Percentiles rank a stretch among this genome's conserved stretches.
These are phyloP conservation scores for Myopa tessellatipennis DNA, from an alignment of 2,888 invertebrate species.

Conservation along the genomic window DNA sequence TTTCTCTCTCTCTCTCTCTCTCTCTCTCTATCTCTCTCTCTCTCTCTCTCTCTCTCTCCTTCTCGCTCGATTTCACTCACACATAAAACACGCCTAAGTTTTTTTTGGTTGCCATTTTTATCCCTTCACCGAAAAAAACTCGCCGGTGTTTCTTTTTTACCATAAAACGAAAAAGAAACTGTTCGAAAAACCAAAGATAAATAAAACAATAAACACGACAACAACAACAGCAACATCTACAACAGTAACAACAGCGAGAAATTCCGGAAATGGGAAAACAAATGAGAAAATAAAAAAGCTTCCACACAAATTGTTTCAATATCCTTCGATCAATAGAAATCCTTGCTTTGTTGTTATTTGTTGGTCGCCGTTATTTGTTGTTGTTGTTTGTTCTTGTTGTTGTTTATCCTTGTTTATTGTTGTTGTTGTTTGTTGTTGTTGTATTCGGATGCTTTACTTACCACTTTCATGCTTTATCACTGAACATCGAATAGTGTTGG, in stretches of 20 bases:
- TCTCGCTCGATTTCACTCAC: neutral
- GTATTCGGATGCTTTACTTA: too few relatives aligned
- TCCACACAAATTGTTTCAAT: conserved; percentile 6
- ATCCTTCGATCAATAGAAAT: conserved; percentile 1
- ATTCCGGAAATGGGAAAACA: neutral
- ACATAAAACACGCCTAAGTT: neutral
- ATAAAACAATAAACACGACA: neutral
- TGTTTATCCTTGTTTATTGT: too few relatives aligned
- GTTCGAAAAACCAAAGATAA: neutral
- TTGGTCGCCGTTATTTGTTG: too few relatives aligned
- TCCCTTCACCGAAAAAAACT: neutral
- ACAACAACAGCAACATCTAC: neutral
- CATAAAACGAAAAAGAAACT: neutral
- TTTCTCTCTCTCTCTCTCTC: too few relatives aligned
- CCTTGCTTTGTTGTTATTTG: neutral
- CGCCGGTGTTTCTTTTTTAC: neutral
- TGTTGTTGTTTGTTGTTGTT: too few relatives aligned
- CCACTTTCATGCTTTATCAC: too few relatives aligned
- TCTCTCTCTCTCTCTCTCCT: neutral
- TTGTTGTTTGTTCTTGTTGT: too few relatives aligned
- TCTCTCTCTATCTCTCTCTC: neutral
- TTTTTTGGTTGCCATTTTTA: neutral
- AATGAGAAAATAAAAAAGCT: neutral
- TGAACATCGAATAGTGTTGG: too few relatives aligned
- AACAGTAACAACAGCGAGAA: too few relatives aligned